Base-by-base conservation (phyloP, 23 tunicate species). In the Clavelina lepadiformis region DNA sequence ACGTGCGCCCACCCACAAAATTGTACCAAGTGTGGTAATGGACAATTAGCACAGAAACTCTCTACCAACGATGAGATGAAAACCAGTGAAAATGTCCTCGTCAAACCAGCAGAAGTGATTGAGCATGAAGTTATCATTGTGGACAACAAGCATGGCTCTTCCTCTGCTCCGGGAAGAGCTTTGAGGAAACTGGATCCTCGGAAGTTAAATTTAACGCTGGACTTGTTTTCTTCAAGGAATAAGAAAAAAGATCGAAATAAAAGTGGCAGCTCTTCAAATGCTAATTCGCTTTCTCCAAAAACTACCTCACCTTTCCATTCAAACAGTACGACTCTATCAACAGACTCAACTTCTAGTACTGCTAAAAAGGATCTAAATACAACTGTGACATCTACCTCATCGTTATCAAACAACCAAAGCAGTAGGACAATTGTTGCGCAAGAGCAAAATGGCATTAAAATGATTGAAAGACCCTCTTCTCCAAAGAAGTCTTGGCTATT, bases 141-240 rank as follows among this genome's bases (percentile, higher is more conserved):
- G n/a, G 72, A 54, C 4, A 68, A 58, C 11, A 31, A 58, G 18
- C 47, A 53, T 25, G 24, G 41, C 13, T 33, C 23, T 1, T 36
- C 80, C 3, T 35, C 62, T 33, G 84, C 85, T 74, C 86, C 96
- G 28, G 86, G 86, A 0, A 61, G 78, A 53, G 96, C 86, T 7
- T 46, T 87, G 67, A 60, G 96, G 21, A 89, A 89, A 64, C 89
- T 89, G 35, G 97, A 89, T 54, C 97, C 97, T 19, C 67, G 97
- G 4, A 89, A 89, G 73, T 65, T 89, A n/a, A 89, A 89, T 46
- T 56, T 89, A 41, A 80, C 82, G 5, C 70, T 89, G 19, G 97
- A 89, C 46, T 81, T 89, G 35, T 89, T 89, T 69, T 77, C 88
- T 28, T 80, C 87, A 4, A 67, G 68, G 24, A 70, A 53, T 23